Percentiles rank a stretch among this genome's conserved stretches.
These are phyloP conservation scores for Hafferia zeledoni DNA, from an alignment of 2,797 vertebrate genomes.

Conservation along the genomic window DNA sequence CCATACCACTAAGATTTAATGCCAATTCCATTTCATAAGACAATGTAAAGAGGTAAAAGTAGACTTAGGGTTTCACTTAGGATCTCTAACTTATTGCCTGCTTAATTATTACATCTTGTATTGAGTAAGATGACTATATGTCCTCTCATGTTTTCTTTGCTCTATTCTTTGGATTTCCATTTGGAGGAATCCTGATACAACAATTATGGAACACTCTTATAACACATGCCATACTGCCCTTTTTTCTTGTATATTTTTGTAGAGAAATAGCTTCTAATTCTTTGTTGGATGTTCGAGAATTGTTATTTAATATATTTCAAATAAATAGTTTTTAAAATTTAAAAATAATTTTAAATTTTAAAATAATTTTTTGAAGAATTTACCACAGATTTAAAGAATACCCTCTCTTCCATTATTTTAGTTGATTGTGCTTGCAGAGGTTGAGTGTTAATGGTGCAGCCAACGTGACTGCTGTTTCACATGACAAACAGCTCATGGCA, in stretches of 20 bases:
- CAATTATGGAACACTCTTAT: not conserved
- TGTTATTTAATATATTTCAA: not conserved
- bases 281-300: not conserved
- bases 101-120: not conserved
- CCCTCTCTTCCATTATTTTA: not conserved
- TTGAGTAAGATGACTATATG: not conserved
- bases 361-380: not conserved
- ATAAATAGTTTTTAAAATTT: not conserved
- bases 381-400: not conserved
- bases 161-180: not conserved
- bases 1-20: not conserved
- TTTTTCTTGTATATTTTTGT: not conserved
- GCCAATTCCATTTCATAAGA: not conserved
- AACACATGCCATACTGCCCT: not conserved
- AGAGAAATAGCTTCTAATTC: not conserved
- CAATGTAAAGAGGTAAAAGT: not conserved
- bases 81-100: not conserved
- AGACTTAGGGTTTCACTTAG: not conserved
- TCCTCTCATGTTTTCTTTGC: not conserved
- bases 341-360: rapidly evolving
- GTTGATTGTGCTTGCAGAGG: not conserved
- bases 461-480: not conserved
- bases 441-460: not conserved
- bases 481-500: not conserved
- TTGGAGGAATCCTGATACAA: not conserved